Evolutionary conservation across 2,888 invertebrate genomes (phyloP), one percentile per base, ranked within the genome.

Genomic region (Thera britannica): DNA sequence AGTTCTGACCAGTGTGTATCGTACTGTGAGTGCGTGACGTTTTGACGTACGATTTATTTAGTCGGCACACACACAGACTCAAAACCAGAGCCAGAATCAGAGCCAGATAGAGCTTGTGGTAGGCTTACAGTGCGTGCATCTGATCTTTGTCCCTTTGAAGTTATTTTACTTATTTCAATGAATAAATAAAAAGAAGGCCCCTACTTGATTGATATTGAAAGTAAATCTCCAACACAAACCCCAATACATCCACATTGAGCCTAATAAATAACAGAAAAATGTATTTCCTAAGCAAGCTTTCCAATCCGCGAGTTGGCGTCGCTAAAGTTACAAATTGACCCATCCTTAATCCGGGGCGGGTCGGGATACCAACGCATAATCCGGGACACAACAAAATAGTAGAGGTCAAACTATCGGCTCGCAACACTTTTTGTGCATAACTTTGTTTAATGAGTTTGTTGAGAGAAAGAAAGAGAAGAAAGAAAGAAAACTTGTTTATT

Each of bases 301-400:
- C 65, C 56, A 59, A 56, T 65, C 54, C 38, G 62, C 54, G 67
- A 59, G 63, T 59, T 49, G 62, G 38, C 49, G 49, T 61, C 23
- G 38, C 65, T 70, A 44, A 68, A 75, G 67, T 73, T 71, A 71
- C 72, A 75, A 75, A 75, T 76, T 71, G 70, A 73, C 69, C 69
- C 67, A 67, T 67, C 67, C 46, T 48, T 66, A 58, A 58, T 65
- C 68, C 72, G 59, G 59, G 46, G 49, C 49, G 52, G 58, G 52
- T 51, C 46, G 52, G 71, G 64, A 61, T 62, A 54, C 38, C 41
- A 57, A 69, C 51, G 46, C 54, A 68, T 62, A 70, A 64, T 55
- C 55, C 48, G 52, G 46, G 52, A 59, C 44, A 6, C 36, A 36
- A 58, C 35, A 59, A 54, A 65, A 55, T 55, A n/a, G 51, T 34